Evolutionary conservation across 2,888 invertebrate species (phyloP), one percentile per base, ranked within the genome.

Genomic region (Priapulus caudatus): DNA sequence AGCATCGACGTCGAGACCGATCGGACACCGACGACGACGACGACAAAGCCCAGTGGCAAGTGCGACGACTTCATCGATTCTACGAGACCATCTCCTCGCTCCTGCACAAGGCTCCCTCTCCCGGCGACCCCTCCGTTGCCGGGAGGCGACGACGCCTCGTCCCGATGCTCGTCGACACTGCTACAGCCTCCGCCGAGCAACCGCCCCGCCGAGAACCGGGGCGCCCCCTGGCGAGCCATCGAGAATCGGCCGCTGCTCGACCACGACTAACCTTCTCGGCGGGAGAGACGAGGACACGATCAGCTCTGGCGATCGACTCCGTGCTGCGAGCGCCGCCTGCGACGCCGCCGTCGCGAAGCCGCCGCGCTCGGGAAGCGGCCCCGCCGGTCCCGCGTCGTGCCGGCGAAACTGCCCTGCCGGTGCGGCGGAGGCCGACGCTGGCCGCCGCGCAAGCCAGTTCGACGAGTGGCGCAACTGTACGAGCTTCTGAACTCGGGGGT

Each of bases 401-500:
- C 10, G 10, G 10, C n/a, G 33, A 33, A 33, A 33, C 33, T 10
- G 33, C 33, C n/a, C 10, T n/a, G 10, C 10, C n/a, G 33, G 10
- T n/a, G n/a, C 10, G 33, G 33, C 16, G 4, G 2, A 20, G 61
- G 50, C 58, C 62, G 2, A 63, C 63, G 51, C 72, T 70, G 54
- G 60, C n/a, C 60, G 45, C 60, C 64, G 20, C 63, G 74, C 50
- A 61, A 64, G n/a, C 50, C 58, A 67, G n/a, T 33, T 33, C 33
- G 33, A n/a, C n/a, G 33, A 33, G n/a, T 33, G 33, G 33, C 10
- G n/a, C 10, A 79, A 89, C 72, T 86, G 43, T 93, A 88, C 73
- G 86, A 87, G 68, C 92, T 93, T 72, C 79, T 92, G 43, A 87
- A 86, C n/a, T 80, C 82, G 54, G 90, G 75, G 5, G 83, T 93